Conservation (phyloP, 2,888 invertebrate genomes). For the Scaptomyza flava region DNA sequence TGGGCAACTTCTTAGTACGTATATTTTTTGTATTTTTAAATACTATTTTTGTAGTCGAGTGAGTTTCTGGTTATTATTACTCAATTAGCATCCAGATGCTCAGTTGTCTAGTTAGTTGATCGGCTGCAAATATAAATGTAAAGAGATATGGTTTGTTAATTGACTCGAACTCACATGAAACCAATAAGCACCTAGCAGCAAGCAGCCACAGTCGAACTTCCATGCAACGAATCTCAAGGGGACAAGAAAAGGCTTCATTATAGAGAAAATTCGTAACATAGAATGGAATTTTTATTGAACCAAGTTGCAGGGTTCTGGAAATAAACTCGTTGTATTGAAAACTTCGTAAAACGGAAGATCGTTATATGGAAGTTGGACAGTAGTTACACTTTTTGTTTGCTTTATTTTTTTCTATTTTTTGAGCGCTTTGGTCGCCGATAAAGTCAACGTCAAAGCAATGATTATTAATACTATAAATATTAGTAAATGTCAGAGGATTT, state of each 20-base stretch:
- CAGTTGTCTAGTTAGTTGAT: slow-evolving; percentile 41
- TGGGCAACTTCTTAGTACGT: slow-evolving; percentile 28
- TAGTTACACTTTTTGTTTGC: slow-evolving; percentile 35
- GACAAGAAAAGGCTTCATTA: too few relatives aligned
- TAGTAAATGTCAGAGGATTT: slow-evolving; percentile 73
- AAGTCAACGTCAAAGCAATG: slow-evolving; percentile 56
- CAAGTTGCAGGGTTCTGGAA: too few relatives aligned
- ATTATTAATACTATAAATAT: slow-evolving; percentile 80
- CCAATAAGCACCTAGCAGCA: slow-evolving; percentile 46
- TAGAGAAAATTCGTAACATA: too few relatives aligned
- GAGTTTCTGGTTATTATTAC: slow-evolving; percentile 1
- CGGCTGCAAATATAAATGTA: slow-evolving; percentile 53
- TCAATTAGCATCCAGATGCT: slow-evolving; percentile 31
- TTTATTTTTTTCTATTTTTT: slow-evolving; percentile 27
- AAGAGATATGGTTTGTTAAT: slow-evolving; percentile 56
- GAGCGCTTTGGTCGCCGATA: slow-evolving; percentile 50
- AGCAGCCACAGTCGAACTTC: not conserved
- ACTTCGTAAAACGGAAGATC: too few relatives aligned
- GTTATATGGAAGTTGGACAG: too few relatives aligned
- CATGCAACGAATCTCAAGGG: too few relatives aligned
- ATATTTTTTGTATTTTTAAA: not conserved
- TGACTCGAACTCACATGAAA: slow-evolving; percentile 60
- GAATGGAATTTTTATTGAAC: too few relatives aligned
- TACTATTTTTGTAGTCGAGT: not conserved
- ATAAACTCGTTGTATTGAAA: too few relatives aligned